These are phyloP conservation scores for Cheirogaleus medius DNA, from an alignment of 2,113 vertebrate genomes.

Conservation along the genomic window DNA sequence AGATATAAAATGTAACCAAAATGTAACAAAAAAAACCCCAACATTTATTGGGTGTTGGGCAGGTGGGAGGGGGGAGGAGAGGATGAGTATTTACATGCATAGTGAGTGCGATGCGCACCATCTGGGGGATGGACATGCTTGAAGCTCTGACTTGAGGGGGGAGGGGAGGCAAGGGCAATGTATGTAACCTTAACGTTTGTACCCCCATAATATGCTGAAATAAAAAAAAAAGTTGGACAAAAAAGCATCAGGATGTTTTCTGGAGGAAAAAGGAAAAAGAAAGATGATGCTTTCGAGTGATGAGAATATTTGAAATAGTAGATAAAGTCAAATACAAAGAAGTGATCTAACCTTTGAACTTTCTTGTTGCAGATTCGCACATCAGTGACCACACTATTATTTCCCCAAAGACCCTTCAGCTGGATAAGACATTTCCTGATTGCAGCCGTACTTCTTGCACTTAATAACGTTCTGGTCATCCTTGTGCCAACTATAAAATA, in stretches of 20 bases:
- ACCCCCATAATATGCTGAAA: too few relatives aligned
- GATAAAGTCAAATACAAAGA: not conserved
- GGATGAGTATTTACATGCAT: too few relatives aligned
- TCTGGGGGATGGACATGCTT: too few relatives aligned
- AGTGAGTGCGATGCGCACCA: too few relatives aligned
- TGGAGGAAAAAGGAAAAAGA: not conserved
- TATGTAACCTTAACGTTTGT: too few relatives aligned
- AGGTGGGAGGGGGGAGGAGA: too few relatives aligned
- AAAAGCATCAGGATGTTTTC: not conserved
- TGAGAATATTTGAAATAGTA: not conserved
- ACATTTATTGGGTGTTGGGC: too few relatives aligned
- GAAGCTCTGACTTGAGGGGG: too few relatives aligned
- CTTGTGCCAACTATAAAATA: constrained; percentile 98
- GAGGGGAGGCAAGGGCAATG: too few relatives aligned
- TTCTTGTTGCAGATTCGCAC: constrained; percentile 91
- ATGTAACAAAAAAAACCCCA: too few relatives aligned
- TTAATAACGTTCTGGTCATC: constrained; percentile 96
- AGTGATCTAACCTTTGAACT: constrained; percentile 40
- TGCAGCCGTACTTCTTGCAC: constrained; percentile 88
- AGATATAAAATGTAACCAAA: too few relatives aligned
- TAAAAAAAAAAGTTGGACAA: not conserved
- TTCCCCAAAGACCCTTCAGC: constrained; percentile 93
- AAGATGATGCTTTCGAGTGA: not conserved
- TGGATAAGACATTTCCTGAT: constrained; percentile 94
- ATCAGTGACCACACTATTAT: constrained; percentile 92